Conservation (phyloP, 2,888 invertebrate genomes). For the Acanthosepion lycidas region DNA sequence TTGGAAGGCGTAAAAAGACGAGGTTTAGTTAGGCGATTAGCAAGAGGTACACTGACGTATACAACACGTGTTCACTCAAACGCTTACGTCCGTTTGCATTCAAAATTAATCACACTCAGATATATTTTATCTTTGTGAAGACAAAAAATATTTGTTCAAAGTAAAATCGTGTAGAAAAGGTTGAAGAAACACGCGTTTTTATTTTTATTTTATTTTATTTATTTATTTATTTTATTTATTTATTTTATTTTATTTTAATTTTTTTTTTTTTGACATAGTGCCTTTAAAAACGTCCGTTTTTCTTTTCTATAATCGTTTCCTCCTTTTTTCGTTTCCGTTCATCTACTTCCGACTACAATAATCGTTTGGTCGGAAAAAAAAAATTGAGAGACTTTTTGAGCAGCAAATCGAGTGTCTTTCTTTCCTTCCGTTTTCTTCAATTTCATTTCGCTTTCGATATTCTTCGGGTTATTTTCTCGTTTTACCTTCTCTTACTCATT, state of each 20-base stretch:
- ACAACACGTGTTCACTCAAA: not conserved
- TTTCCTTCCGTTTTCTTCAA: not conserved
- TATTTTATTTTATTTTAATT: not conserved
- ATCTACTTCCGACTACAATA: not conserved
- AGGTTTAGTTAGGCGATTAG: not conserved
- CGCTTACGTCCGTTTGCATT: not conserved
- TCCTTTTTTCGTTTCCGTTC: not conserved
- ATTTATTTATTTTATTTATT: too few species aligned
- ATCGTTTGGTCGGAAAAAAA: not conserved
- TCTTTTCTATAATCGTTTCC: not conserved
- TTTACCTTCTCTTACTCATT: not conserved
- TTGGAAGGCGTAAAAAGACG: not conserved
- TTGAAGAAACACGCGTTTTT: not conserved
- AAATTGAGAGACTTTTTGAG: too few species aligned
- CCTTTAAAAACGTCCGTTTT: not conserved
- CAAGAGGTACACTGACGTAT: not conserved
- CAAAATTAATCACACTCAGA: not conserved
- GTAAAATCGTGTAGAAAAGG: not conserved
- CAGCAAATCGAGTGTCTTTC: not conserved
- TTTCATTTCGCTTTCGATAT: not conserved
- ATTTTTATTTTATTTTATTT: not conserved
- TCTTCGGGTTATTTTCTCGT: not conserved
- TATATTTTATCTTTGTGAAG: not conserved
- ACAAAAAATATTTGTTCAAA: not conserved
- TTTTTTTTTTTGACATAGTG: too few species aligned